Evolutionary conservation across 2,113 vertebrate genomes (phyloP), one percentile per base, ranked within the genome.

Genomic region (Seriola aureovittata): DNA sequence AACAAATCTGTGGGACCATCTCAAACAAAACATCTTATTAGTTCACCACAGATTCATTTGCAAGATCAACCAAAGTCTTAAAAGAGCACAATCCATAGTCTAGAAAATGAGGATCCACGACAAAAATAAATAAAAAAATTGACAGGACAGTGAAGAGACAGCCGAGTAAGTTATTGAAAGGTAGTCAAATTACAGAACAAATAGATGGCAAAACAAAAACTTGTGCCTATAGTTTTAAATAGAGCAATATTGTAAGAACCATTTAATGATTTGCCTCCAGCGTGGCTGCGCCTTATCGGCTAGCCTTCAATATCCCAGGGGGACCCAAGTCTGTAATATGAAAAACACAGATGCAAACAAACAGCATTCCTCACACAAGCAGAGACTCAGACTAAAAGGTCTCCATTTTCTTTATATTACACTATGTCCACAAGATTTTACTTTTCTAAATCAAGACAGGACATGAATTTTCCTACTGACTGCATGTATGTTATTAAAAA

Each of bases 291-390:
- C 95, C 95, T 90, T 95, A 95, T 94, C 95, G 95, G 95, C 95
- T 95, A 95, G 93, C 94, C 95, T 95, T 95, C 96, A 96, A 95
- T 94, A 96, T 95, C 94, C 95, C 95, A 93, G 95, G 93, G 95
- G 95, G 94, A 95, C 93, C 94, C 93, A 95, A 4, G 94, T 96
- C 96, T 96, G 96, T 87, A 96, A 95, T 92, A 95, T 96, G 93
- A 95, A 96, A 95, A 95, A 95, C 93, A 95, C 90, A 95, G 95
- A 96, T 95, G 94, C 95, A 95, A 93, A 93, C 93, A 95, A 92
- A 96, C 94, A 95, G 95, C 95, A 95, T 95, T 96, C 95, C 95
- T 95, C 93, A 95, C 91, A 95, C 68, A 94, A 87, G 86, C 80
- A 87, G 93, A 94, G 89, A 90, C 89, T 92, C 83, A 89, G 23